phyloP scores from a whole-genome alignment of 2,113 vertebrate genomes.

The Catharus minimus region DNA sequence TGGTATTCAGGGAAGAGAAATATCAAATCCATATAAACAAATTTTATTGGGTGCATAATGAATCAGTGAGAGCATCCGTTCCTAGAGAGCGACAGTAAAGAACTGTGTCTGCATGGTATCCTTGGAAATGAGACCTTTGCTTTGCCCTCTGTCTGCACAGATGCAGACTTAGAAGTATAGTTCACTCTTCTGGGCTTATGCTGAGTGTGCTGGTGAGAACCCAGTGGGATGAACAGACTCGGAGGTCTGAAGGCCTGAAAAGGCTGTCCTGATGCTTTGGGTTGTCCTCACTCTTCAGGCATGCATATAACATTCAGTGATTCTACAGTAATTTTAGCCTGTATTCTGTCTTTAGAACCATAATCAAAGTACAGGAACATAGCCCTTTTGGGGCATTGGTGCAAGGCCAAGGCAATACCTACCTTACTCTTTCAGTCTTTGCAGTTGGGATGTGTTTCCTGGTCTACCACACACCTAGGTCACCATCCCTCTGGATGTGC shows the following conservation, averaged over 20 bases:
- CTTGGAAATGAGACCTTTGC: constrained; percentile 33
- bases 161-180: not conserved
- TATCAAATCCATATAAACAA: constrained; percentile 68
- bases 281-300: not conserved
- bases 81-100: constrained; percentile 3
- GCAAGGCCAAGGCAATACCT: not conserved
- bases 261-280: not conserved
- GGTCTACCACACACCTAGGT: not conserved
- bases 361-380: not conserved
- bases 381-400: not conserved
- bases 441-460: not conserved
- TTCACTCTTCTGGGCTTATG: not conserved
- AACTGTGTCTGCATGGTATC: not conserved
- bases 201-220: not conserved
- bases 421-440: not conserved
- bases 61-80: not conserved
- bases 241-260: not conserved
- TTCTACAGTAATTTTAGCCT: not conserved
- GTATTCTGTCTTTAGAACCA: not conserved
- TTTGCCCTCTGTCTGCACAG: not conserved
- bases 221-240: not conserved
- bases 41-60: constrained; percentile 56
- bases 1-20: constrained; percentile 61
- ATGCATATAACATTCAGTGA: not conserved
- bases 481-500: not conserved